Base-by-base conservation (phyloP, 2,113 vertebrate genomes). In the Gobio gobio region DNA sequence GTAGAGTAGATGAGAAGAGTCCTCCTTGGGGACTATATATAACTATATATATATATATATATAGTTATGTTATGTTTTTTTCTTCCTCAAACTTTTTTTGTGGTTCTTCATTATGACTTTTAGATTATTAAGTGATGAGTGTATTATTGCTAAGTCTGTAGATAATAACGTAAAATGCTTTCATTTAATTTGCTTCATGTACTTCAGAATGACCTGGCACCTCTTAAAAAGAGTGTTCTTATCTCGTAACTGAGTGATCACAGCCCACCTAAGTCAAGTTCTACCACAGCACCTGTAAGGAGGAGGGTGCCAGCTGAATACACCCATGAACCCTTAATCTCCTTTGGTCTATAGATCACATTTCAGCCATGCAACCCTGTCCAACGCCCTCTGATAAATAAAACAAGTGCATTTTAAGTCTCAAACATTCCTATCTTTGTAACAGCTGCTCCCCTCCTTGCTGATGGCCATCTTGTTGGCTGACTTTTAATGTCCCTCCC, bases 321-420 rank as follows among this genome's bases (percentile, higher is more conserved):
- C 45, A 61, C 51, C 68, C 79, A 78, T 85, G 82, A 83, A 83
- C 18, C 45, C 12, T 85, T 80, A 64, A 78, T 73, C n/a, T 78
- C 73, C 26, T 72, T 72, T 49, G 70, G 72, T 8, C 64, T 54
- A 86, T 68, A 75, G 40, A 86, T 86, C 85, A 80, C 58, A 68
- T 54, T 63, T 75, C 74, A 82, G 78, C 47, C 75, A 83, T 79
- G 84, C 12, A 43, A 22, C 18, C 29, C 73, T 29, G 73, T 68
- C 49, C 76, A 84, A 80, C 76, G 16, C 66, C 63, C 75, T 87
- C 51, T 61, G 76, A 78, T 83, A 83, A 86, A 78, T 83, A 26
- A 79, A 81, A 86, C 56, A 82, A 75, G 24, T 10, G 22, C 20
- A 54, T n/a, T 36, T 82, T 51, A 54, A 83, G 29, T 72, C 81